phyloP scores from a whole-genome alignment of 2,113 vertebrate genomes.

The human region GRCh38 chr2:44619501-44620000 shows the following conservation, averaged over 20 bases:
- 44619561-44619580: background rate
- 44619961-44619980: background rate
- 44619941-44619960: background rate
- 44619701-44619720: background rate
- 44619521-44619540: slow-evolving; percentile 19
- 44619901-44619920: background rate
- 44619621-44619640: background rate
- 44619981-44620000: background rate
- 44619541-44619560: background rate
- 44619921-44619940: background rate
- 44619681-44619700: background rate
- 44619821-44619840: background rate
- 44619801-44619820: background rate
- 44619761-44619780: background rate
- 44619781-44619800: background rate
- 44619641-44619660: slow-evolving; percentile 34
- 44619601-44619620: slow-evolving; percentile 43
- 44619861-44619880: background rate
- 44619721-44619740: slow-evolving; percentile 15
- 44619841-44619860: slow-evolving; percentile 24
- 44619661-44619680: slow-evolving; percentile 1
- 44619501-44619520: background rate
- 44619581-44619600: background rate
- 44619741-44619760: background rate
- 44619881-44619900: slow-evolving; percentile 8